Evolutionary conservation across 2,113 vertebrate genomes (phyloP), one percentile per base, ranked within the genome.

Genomic region (Heteronetta atricapilla): DNA sequence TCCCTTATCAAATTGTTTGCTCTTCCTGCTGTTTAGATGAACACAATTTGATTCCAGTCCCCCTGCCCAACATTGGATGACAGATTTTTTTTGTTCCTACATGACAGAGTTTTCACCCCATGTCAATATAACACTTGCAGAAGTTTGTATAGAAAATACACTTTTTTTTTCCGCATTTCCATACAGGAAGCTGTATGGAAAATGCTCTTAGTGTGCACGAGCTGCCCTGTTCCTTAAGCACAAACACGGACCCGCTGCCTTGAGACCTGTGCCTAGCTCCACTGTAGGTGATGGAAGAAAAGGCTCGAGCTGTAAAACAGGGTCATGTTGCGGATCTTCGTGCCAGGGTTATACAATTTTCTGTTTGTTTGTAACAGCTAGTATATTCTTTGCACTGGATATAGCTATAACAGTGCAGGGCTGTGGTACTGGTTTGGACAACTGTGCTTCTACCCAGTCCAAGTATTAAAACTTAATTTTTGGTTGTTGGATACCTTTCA

Each of bases 101-200:
- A 0, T 2, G 36, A 50, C 0, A 36, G 70, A 21, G 18, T 67
- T 34, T 79, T 66, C 20, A 68, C 6, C 22, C 15, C 46, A 3
- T 0, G 2, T 17, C 53, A 48, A 1, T 15, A 8, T 3, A 40
- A 17, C 10, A 34, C 16, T 50, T 20, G 10, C 3, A 82, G 46
- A 62, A 66, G n/a, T 20, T 29, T n/a, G 20, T 11, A 38, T 33
- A 46, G 63, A 36, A 85, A 36, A 28, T 62, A 23, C 31, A 33
- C 8, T 9, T 48, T 48, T 48, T 46, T 46, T 48, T 21, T 21
- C 3, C 46, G 22, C 20, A 48, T 48, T 48, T 48, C 46, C 10
- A 11, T 48, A 48, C 46, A 58, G n/a, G 67, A 34, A 85, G 48
- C 50, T 85, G 29, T n/a, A 33, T 50, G 66, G 58, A 33, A 38